These are phyloP conservation scores for Chascanopsetta lugubris DNA, from an alignment of 2,113 vertebrate species.

Conservation along the genomic window DNA sequence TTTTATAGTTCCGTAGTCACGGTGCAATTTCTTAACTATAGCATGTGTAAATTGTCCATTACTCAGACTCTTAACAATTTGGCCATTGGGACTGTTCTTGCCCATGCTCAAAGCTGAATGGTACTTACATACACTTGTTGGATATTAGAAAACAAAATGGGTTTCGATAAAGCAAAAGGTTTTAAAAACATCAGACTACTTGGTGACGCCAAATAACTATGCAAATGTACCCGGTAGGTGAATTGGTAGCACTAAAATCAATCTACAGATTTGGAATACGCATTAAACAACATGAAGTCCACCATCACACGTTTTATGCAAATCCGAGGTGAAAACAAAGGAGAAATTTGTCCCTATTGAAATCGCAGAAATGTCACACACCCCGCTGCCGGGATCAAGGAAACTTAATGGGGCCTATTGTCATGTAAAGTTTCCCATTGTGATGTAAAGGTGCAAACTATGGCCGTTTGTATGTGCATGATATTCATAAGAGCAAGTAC, in stretches of 20 bases:
- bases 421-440: conserved; percentile 49
- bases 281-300: conserved; percentile 1
- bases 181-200: no score
- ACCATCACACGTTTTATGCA: conserved; percentile 22
- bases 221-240: no score
- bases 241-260: neutral
- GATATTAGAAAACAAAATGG: no score
- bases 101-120: no score
- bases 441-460: conserved; percentile 22
- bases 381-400: conserved; percentile 49
- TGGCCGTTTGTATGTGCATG: conserved; percentile 21
- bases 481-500: conserved; percentile 21
- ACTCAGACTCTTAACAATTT: no score
- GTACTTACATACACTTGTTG: no score
- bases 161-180: no score
- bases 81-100: no score
- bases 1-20: no score
- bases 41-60: no score
- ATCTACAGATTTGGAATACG: neutral
- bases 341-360: conserved; percentile 10
- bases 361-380: conserved; percentile 57
- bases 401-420: conserved; percentile 37
- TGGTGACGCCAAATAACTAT: no score
- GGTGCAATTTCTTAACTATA: no score
- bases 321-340: conserved; percentile 40